Conservation (phyloP, 92 coral and sea anemone genomes). For the Nematostella vectensis region DNA sequence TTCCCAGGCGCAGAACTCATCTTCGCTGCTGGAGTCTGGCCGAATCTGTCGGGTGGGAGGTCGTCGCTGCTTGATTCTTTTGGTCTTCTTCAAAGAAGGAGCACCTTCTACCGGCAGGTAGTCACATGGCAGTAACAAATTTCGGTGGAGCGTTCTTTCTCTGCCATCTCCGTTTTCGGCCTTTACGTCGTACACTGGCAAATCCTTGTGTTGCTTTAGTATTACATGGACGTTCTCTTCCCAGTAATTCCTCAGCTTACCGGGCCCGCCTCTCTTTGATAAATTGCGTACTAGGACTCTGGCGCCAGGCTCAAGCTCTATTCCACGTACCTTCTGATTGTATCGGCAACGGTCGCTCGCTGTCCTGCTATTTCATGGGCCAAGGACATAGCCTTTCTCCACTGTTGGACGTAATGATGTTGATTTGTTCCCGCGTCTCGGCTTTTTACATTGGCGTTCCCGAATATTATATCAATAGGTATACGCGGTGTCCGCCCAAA, state of each 20-base stretch:
- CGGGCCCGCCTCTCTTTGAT: slow-evolving; percentile 46
- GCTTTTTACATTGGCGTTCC: slow-evolving; percentile 7
- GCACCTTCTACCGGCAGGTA: not conserved
- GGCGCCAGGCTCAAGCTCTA: slow-evolving; percentile 32
- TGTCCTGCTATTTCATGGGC: slow-evolving; percentile 36
- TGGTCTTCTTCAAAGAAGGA: not conserved
- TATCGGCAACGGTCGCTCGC: slow-evolving; percentile 7
- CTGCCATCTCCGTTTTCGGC: slow-evolving; percentile 33
- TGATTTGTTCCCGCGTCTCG: slow-evolving; percentile 7
- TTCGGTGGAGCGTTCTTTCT: slow-evolving; percentile 36
- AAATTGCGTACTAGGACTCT: slow-evolving; percentile 44
- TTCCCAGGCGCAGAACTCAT: not conserved
- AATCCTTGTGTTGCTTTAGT: slow-evolving; percentile 20
- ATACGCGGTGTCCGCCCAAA: slow-evolving; percentile 49
- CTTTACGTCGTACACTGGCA: slow-evolving; percentile 39
- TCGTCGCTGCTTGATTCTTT: not conserved
- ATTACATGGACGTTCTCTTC: slow-evolving; percentile 33
- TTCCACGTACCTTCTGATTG: slow-evolving; percentile 15
- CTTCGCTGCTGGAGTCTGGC: not conserved
- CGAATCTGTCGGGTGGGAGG: not conserved
- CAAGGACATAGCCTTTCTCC: slow-evolving; percentile 45
- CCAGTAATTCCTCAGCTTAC: slow-evolving; percentile 55
- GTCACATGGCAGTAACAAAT: slow-evolving; percentile 48
- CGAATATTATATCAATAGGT: slow-evolving; percentile 35
- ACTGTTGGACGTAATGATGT: slow-evolving; percentile 35